Evolutionary conservation across 1,140 invertebrate species (phyloP).

Genomic region (Zaprionus lachaisei): DNA sequence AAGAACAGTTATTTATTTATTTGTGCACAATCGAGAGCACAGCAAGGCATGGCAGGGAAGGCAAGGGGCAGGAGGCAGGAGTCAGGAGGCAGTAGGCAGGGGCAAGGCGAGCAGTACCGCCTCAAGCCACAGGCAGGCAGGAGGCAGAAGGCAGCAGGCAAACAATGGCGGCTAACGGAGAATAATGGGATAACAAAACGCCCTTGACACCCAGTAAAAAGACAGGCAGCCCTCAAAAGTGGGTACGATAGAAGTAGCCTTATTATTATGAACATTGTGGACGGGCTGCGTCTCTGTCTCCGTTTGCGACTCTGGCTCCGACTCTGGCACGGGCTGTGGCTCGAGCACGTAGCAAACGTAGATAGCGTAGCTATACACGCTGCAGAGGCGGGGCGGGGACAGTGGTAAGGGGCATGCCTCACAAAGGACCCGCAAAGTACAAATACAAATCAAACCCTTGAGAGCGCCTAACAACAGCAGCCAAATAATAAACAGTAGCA

Average conservation of each 20-base stretch:
- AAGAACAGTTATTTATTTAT: slow-evolving; percentile 84
- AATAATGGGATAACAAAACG: slow-evolving; percentile 84
- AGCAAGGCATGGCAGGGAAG: slow-evolving; percentile 10
- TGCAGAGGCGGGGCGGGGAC: background rate
- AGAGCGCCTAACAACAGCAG: slow-evolving; percentile 59
- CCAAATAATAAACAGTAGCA: slow-evolving; percentile 71
- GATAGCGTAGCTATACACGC: background rate
- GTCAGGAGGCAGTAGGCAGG: background rate
- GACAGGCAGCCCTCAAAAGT: slow-evolving; percentile 74
- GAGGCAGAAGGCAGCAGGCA: slow-evolving; percentile 26
- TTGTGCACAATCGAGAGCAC: slow-evolving; percentile 70
- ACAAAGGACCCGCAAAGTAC: slow-evolving; percentile 67
- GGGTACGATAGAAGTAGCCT: slow-evolving; percentile 68
- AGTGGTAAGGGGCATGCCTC: background rate
- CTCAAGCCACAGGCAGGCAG: slow-evolving; percentile 32
- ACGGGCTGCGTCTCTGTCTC: slow-evolving; percentile 3
- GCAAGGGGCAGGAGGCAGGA: background rate
- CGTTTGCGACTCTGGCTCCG: background rate
- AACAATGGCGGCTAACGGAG: slow-evolving; percentile 80
- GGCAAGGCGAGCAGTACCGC: slow-evolving; percentile 23
- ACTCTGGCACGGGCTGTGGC: background rate
- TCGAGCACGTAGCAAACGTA: slow-evolving; percentile 68
- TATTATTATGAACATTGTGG: slow-evolving; percentile 80
- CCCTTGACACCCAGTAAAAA: slow-evolving; percentile 84
- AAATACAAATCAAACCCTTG: slow-evolving; percentile 81